Base-by-base conservation (phyloP, 2,113 vertebrate genomes). In the Leptocoma aspasia region DNA sequence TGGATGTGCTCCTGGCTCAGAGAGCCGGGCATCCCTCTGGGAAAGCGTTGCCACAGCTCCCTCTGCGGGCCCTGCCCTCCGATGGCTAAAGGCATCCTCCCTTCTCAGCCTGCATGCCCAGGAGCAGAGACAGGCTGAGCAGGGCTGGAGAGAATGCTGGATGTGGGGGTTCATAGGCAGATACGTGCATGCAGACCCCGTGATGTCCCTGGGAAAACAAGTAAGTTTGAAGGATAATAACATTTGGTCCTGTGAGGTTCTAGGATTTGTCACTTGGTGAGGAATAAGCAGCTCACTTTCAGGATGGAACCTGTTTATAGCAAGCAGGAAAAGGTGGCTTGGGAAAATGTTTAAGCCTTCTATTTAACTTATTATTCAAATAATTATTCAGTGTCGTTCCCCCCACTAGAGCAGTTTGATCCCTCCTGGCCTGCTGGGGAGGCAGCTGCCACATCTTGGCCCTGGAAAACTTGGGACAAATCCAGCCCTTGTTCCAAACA, bases 181-280 rank as follows among this genome's bases (percentile, higher is more conserved):
- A 27, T 0, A 5, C 2, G 2, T 4, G 21, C 4, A 0, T 35
- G 19, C 21, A 79, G 59, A 79, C 2, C 53, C 7, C 20, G 6
- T 0, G 1, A 39, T 28, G 14, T 15, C 30, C 53, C 63, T 20
- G 35, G 35, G 33, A 64, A 27, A 75, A 61, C 26, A 39, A 21
- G 6, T 9, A 21, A 31, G 12, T n/a, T 8, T 49, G 42, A 57
- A 57, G 28, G 37, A 52, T 0, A 5, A 13, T 12, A 53, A 8
- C 18, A 18, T 31, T 49, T 56, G 33, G 6, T 56, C 27, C 61
- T 45, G 9, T 10, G 33, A 79, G 10, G 12, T 68, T 82, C 60
- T 33, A 64, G 49, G 37, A 26, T 68, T 90, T 82, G 27, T 75
- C 39, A 13, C 15, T 49, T 15, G 30, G 19, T 64, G 44, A 92